A percentile compares a stretch with the other conserved stretches of the same genome.
These are phyloP conservation scores for Phataginus tricuspis DNA, from an alignment of 2,797 vertebrate genomes.

Conservation along the genomic window DNA sequence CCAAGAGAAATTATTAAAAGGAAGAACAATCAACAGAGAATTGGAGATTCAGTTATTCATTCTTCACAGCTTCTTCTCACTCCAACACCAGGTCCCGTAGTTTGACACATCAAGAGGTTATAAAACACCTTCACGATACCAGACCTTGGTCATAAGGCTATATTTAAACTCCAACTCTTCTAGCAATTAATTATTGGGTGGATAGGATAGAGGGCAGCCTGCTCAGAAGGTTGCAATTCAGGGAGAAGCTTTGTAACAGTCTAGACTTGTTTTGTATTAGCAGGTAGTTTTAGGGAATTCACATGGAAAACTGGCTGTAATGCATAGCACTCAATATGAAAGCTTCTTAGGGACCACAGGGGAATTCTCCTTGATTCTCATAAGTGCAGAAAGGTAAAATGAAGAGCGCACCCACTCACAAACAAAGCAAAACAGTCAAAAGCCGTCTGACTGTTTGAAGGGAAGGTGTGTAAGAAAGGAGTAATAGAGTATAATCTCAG, in stretches of 20 bases:
- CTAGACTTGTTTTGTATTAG: conserved; percentile 42
- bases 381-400: background rate
- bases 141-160: background rate
- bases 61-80: background rate
- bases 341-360: conserved; percentile 22
- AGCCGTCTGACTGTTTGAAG: background rate
- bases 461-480: background rate
- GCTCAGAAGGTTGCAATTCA: background rate
- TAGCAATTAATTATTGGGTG: background rate
- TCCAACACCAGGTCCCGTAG: background rate
- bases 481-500: background rate
- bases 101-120: background rate
- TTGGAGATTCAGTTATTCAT: background rate
- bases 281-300: conserved; percentile 60
- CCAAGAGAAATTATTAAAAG: background rate
- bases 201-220: background rate
- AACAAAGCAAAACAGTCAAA: conserved; percentile 12
- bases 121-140: background rate
- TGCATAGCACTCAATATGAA: background rate
- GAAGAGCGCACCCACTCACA: background rate
- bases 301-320: conserved; percentile 55
- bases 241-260: background rate
- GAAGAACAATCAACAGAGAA: background rate
- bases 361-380: conserved; percentile 13
- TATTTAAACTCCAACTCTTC: background rate